phyloP scores from a whole-genome alignment of 2,113 vertebrate species.

The Podiceps cristatus region DNA sequence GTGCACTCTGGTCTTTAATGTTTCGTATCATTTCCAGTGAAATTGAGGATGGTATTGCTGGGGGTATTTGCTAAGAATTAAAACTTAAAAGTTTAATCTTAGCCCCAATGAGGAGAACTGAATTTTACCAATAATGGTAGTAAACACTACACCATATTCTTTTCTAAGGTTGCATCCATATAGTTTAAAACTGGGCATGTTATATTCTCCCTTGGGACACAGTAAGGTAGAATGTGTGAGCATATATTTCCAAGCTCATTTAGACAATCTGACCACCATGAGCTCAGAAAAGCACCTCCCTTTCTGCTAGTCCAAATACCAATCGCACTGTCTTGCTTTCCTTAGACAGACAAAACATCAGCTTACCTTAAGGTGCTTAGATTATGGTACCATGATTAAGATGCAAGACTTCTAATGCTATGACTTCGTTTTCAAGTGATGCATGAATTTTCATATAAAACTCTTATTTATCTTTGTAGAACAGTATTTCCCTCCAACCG shows the following conservation, averaged over 20 bases:
- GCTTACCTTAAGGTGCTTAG: not conserved
- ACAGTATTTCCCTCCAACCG: not conserved
- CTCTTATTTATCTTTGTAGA: not conserved
- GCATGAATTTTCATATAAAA: not conserved
- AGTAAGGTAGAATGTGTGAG: not conserved
- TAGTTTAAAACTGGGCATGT: not conserved
- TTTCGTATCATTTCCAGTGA: not conserved
- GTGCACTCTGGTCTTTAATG: not conserved
- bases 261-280: not conserved
- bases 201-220: accelerated
- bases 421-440: not conserved
- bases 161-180: not conserved
- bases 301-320: not conserved
- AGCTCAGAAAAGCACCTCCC: not conserved
- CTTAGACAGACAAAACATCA: not conserved
- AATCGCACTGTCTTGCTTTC: not conserved
- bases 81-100: not conserved
- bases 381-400: not conserved
- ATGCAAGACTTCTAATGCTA: not conserved
- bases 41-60: not conserved
- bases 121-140: not conserved
- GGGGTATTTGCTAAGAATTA: not conserved
- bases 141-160: not conserved
- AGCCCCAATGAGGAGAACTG: not conserved
- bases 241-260: not conserved